Base-by-base conservation (phyloP, 2,888 invertebrate species). In the Lypha dubia region DNA sequence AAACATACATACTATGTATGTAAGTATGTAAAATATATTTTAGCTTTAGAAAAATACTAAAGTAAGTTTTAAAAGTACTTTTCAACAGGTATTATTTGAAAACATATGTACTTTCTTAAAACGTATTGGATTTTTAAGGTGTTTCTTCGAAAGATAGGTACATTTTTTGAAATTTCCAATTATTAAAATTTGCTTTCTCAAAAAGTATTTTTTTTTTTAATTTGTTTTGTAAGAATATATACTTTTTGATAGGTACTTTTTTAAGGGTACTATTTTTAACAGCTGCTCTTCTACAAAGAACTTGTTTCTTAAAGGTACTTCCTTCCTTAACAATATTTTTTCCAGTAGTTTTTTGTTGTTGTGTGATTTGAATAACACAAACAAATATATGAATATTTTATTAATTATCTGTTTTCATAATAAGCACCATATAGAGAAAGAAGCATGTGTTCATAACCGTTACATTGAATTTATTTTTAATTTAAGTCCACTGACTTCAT, bases 401-500 rank as follows among this genome's bases (percentile, higher is more conserved):
- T n/a, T 46, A 46, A 46, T 46, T 46, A 20, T 20, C 6, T 46
- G 46, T 46, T 46, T 46, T 17, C 46, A 4, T n/a, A 46, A 46
- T 17, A 5, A 17, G 46, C 8, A 20, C n/a, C 46, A 41, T 41
- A 15, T 41, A 11, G 2, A 41, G 13, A 41, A 41, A 13, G 11
- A 41, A 3, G 44, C 4, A 3, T 44, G 15, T 44, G 3, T 15
- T 5, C 15, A 13, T 15, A 3, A 22, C 24, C 20, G 53, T 53
- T 28, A 7, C 28, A 53, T 24, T 53, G 53, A 53, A 58, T 17
- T 58, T 32, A 9, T 17, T 32, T 32, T 58, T 32, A 17, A 15
- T 8, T 35, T 38, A 13, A 60, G 20, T 60, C 38, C 60, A 60
- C 60, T 60, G 60, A 60, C 38, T 60, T 38, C 5, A 60, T 20